Conservation (phyloP, 2,113 vertebrate species). For the Fulica atra region DNA sequence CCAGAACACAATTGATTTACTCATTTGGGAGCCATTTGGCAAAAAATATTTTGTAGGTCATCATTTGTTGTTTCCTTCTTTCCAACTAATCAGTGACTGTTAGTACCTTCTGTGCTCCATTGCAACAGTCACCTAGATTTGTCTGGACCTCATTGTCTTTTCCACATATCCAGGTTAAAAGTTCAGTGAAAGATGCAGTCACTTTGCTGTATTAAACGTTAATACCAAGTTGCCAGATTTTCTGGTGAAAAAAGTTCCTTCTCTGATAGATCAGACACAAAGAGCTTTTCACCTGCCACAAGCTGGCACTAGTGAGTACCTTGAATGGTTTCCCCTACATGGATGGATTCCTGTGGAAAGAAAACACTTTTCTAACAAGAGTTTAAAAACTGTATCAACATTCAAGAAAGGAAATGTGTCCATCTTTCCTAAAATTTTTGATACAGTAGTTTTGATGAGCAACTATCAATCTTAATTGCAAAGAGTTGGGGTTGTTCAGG, state of each 20-base stretch:
- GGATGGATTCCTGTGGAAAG: rapidly evolving
- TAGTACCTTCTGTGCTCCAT: background rate
- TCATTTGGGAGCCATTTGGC: background rate
- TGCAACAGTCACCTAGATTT: background rate
- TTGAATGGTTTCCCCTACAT: background rate
- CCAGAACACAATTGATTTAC: background rate
- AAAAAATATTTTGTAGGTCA: background rate
- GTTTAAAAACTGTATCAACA: background rate
- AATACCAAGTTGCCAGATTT: background rate
- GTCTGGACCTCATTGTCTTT: background rate
- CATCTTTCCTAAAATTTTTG: background rate
- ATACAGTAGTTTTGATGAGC: background rate
- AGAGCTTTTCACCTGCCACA: background rate
- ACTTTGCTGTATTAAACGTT: background rate
- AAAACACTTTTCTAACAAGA: rapidly evolving
- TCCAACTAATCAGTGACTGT: background rate
- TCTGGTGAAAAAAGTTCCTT: background rate
- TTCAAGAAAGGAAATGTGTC: background rate
- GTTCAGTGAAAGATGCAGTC: background rate
- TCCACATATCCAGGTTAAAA: background rate
- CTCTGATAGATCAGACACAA: background rate
- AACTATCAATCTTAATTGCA: background rate
- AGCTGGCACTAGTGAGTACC: background rate
- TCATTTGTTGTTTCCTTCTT: background rate
- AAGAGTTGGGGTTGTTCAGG: background rate